Percentiles rank a stretch among this genome's conserved stretches.
These are phyloP conservation scores for Manis crassicaudata DNA, from an alignment of 2,797 vertebrate genomes.

Conservation along the genomic window DNA sequence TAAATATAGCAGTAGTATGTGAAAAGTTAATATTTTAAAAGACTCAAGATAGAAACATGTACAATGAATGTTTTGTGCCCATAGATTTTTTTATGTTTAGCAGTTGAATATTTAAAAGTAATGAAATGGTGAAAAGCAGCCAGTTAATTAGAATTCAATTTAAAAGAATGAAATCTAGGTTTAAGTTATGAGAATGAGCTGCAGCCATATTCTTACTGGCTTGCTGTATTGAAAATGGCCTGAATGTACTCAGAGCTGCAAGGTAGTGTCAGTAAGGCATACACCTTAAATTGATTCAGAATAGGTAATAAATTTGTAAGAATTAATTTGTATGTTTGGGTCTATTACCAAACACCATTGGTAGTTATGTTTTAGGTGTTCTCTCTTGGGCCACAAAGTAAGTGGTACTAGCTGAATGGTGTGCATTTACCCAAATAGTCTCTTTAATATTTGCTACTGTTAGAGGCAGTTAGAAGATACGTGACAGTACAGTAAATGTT, in stretches of 20 bases:
- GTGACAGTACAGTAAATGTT: background rate
- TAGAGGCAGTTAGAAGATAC: background rate
- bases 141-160: background rate
- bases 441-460: background rate
- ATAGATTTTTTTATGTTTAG: constrained; percentile 21
- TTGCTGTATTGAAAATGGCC: constrained; percentile 1
- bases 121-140: background rate
- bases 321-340: background rate
- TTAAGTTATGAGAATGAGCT: constrained; percentile 36
- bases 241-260: constrained; percentile 17
- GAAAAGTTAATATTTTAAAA: constrained; percentile 6
- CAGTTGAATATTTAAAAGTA: constrained; percentile 4
- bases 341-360: background rate
- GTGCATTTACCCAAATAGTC: background rate
- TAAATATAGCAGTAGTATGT: background rate
- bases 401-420: background rate
- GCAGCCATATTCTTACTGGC: background rate
- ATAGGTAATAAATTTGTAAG: background rate
- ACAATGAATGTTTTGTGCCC: background rate
- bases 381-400: background rate
- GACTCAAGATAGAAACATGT: background rate
- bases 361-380: background rate
- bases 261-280: background rate
- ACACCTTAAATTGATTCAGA: background rate
- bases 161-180: background rate